Percentiles rank a stretch among this genome's conserved stretches.
Conservation (phyloP, 2,888 invertebrate species). For the Philonicus albiceps region DNA sequence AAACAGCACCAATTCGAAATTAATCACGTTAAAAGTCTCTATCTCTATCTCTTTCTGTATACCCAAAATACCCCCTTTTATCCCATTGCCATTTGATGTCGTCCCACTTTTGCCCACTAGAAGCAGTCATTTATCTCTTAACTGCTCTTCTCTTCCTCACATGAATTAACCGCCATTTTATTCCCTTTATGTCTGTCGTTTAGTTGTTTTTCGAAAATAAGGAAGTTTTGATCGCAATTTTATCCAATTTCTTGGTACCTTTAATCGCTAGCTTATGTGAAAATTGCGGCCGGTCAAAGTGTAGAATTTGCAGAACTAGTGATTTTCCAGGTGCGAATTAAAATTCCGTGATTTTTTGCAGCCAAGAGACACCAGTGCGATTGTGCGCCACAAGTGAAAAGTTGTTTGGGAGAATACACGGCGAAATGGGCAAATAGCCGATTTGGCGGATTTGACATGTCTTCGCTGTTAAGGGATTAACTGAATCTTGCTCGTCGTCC, state of each 20-base stretch:
- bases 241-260: not conserved
- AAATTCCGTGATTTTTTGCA: not conserved
- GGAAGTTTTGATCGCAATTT: slow-evolving; percentile 17
- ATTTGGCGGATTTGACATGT: slow-evolving; percentile 12
- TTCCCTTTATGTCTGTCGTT: slow-evolving; percentile 32
- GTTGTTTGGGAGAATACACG: not conserved
- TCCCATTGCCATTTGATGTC: not conserved
- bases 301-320: not conserved
- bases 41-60: not conserved
- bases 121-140: not conserved
- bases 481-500: not conserved
- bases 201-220: slow-evolving; percentile 33
- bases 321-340: not conserved
- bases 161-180: slow-evolving; percentile 29
- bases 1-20: slow-evolving; percentile 6
- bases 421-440: slow-evolving; percentile 5
- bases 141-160: not conserved
- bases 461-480: not conserved
- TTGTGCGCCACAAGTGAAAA: slow-evolving; percentile 1
- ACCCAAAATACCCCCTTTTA: not conserved
- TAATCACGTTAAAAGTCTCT: not conserved
- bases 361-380: not conserved
- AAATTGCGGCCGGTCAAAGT: not conserved
- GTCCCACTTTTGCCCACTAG: not conserved
- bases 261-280: not conserved